Evolutionary conservation across 2,888 invertebrate species (phyloP).

Genomic region (Dascillus cervinus): DNA sequence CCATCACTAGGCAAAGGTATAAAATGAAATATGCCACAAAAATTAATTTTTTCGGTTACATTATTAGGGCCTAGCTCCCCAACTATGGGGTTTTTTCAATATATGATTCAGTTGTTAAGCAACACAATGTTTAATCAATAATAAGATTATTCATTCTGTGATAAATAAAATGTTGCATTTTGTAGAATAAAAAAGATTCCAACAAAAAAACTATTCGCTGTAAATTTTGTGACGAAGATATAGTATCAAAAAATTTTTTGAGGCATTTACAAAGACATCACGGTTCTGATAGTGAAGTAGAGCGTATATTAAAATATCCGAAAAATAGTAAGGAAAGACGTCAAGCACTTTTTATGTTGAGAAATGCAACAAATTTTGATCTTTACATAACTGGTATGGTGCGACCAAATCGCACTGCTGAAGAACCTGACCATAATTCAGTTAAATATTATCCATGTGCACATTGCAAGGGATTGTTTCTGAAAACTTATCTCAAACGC

Average conservation of each 20-base stretch:
- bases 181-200: constrained; percentile 1
- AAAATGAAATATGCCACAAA: too few relatives aligned
- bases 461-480: constrained; percentile 13
- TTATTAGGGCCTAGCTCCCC: too few relatives aligned
- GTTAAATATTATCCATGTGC: constrained; percentile 12
- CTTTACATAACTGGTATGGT: constrained; percentile 10
- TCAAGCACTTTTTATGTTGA: constrained; percentile 7
- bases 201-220: constrained; percentile 4
- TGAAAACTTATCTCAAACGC: constrained; percentile 12
- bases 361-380: constrained; percentile 15
- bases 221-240: constrained; percentile 12
- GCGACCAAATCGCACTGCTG: constrained; percentile 8
- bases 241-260: constrained; percentile 12
- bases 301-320: constrained; percentile 6
- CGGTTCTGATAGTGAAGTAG: constrained; percentile 7
- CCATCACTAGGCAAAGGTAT: too few relatives aligned
- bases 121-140: too few relatives aligned
- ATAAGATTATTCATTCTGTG: too few relatives aligned
- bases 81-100: too few relatives aligned
- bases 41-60: too few relatives aligned
- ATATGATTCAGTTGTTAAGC: too few relatives aligned
- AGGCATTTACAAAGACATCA: constrained; percentile 11
- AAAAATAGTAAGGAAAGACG: constrained; percentile 13
- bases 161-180: too few relatives aligned
- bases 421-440: constrained; percentile 1